Evolutionary conservation across 2,797 vertebrate genomes (phyloP).

Genomic region (Cossypha dichroa): DNA sequence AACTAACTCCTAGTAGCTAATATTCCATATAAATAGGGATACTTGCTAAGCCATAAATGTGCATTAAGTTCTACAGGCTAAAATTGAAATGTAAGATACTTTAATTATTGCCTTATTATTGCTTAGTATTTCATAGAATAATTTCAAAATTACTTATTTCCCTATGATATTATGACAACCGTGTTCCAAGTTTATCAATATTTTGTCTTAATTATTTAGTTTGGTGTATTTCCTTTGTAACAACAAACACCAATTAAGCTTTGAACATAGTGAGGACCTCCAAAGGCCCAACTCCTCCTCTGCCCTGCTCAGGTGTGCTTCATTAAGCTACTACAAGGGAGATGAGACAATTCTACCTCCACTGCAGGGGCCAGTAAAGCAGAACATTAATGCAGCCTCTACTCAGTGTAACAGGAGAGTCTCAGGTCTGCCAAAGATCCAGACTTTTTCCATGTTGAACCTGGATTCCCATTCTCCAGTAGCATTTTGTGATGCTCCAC

Average conservation of each 20-base stretch:
- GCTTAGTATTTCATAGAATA: neutral
- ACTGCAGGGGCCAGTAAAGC: rapidly evolving
- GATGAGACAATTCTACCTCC: neutral
- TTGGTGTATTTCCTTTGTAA: neutral
- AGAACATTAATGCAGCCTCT: neutral
- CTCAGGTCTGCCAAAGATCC: neutral
- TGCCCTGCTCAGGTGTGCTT: neutral
- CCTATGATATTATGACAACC: neutral
- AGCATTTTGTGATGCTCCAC: neutral
- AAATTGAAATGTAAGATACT: neutral
- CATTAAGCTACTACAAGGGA: neutral
- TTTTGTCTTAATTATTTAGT: neutral
- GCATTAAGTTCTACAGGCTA: neutral
- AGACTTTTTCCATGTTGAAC: neutral
- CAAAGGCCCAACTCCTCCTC: neutral
- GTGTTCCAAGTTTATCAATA: neutral
- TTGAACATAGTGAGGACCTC: neutral
- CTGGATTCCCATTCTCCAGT: neutral
- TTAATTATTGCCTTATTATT: neutral
- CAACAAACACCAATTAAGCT: neutral
- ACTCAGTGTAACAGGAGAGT: rapidly evolving
- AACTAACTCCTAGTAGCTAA: neutral
- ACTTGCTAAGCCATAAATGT: neutral
- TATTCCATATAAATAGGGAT: neutral
- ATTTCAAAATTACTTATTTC: neutral